Base-by-base conservation (phyloP, 2,797 vertebrate species). In the Rhynchotus rufescens region DNA sequence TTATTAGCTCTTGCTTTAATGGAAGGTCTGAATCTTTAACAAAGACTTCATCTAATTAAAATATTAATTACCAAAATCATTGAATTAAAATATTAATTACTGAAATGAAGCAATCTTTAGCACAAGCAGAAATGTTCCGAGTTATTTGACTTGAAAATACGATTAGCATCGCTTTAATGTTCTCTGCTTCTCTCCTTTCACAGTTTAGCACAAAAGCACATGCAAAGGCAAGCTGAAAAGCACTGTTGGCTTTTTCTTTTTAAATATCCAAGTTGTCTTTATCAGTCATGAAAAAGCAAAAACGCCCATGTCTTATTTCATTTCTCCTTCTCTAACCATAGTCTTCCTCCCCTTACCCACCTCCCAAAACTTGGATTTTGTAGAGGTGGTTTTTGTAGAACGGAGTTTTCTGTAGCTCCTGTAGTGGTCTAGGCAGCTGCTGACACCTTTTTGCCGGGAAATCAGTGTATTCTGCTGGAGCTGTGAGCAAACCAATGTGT, bases 51-150 rank as follows among this genome's bases (percentile, higher is more conserved):
- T 86, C 56, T 91, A 89, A 89, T 92, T 93, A 92, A 91, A 89
- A 79, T 69, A 93, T 36, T 92, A 75, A 49, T 49, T 49, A 49
- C 47, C 6, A 12, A 49, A 49, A 49, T 89, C 1, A 45, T 86
- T 47, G 84, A 89, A 89, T 92, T 92, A 92, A 91, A 89, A 79
- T 69, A 92, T 36, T 92, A 76, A 89, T 92, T 93, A 66, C 68
- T 86, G 78, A 88, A 91, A 57, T 71, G 52, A 81, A 91, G 57
- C 64, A 82, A 79, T 30, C 23, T 44, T 86, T 56, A 89, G 40
- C 60, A 89, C 80, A 89, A 83, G 62, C 42, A 76, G 75, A 71
- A 86, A 68, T n/a, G 25, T 90, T 92, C 86, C 34, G 86, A 89
- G 49, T 47, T 52, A 61, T 65, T 42, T 45, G n/a, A 94, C 36